Evolutionary conservation across 2,797 vertebrate species (phyloP), one percentile per base, ranked within the genome.

Genomic region (Rhinogobio ventralis): DNA sequence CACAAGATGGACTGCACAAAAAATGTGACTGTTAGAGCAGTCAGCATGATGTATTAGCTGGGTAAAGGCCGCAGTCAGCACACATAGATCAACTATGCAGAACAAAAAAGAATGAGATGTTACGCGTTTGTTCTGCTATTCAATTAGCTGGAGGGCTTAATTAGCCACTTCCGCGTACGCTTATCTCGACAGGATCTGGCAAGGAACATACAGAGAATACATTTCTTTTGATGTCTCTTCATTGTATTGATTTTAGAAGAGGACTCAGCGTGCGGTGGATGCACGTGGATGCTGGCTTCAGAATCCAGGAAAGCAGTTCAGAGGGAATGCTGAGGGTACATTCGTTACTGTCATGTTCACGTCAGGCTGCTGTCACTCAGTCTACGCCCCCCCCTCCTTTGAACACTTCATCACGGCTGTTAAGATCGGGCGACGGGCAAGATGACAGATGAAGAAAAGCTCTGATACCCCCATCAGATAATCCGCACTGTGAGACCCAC

Each of bases 361-460:
- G 82, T 86, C 89, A 90, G 87, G 90, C 77, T 45, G 55, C 91
- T 91, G 93, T 93, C 93, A 93, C 90, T 94, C 93, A 95, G 79
- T 33, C 53, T 71, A 30, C 69, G 84, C 79, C 30, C 60, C 77
- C 28, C 42, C 36, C n/a, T 23, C 28, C 13, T 28, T 45, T 78
- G 36, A 74, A 77, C 76, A 86, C 77, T 84, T 89, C 90, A 87
- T 90, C 14, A 84, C 42, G 78, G 90, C 90, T 87, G 90, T 87
- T 82, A 88, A 89, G 86, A 87, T 91, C 89, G 88, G 89, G 91
- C 88, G 91, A 93, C 90, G 91, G 90, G 89, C 91, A 90, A 90
- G 91, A 91, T 93, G 92, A 94, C 91, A 92, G 90, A 85, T 53
- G 64, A 93, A 93, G 94, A 88, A 89, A 93, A 91, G 93, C 84